Conservation (phyloP, 2,888 invertebrate species). For the Sarcophaga rosellei region DNA sequence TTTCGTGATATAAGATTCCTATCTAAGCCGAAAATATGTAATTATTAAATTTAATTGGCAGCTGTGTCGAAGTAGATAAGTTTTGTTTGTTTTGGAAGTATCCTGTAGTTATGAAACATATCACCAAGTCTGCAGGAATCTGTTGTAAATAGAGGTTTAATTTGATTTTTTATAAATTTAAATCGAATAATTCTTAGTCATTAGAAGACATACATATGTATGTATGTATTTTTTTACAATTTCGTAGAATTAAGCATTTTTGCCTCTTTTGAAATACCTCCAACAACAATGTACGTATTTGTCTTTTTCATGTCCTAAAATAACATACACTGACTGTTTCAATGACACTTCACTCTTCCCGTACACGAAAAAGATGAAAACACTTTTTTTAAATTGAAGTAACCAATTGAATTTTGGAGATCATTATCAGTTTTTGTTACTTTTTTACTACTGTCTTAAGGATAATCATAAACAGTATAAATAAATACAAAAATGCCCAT, state of each 20-base stretch:
- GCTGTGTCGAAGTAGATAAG: too few relatives aligned
- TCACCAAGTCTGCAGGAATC: slow-evolving; percentile 37
- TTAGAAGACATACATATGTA: too few relatives aligned
- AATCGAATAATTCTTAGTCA: background rate
- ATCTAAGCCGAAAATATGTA: too few relatives aligned
- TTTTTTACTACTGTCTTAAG: slow-evolving; percentile 5
- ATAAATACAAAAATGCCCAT: slow-evolving; percentile 23
- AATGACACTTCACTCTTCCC: background rate
- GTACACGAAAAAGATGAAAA: slow-evolving; percentile 29
- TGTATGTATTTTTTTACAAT: background rate
- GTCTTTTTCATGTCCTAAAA: slow-evolving; percentile 46
- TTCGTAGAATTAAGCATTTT: slow-evolving; percentile 40
- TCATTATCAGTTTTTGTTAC: slow-evolving; percentile 29
- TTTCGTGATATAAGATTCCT: too few relatives aligned
- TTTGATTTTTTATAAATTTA: background rate
- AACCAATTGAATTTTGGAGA: slow-evolving; percentile 53
- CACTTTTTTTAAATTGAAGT: slow-evolving; percentile 26
- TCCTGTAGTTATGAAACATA: slow-evolving; percentile 50
- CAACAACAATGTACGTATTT: slow-evolving; percentile 25
- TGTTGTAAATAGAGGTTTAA: background rate
- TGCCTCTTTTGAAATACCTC: background rate
- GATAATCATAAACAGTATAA: background rate
- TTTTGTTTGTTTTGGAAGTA: background rate
- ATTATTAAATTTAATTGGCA: too few relatives aligned
- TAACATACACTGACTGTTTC: slow-evolving; percentile 29